phyloP scores from a whole-genome alignment of 2,113 vertebrate species.

The Thunnus maccoyii region DNA sequence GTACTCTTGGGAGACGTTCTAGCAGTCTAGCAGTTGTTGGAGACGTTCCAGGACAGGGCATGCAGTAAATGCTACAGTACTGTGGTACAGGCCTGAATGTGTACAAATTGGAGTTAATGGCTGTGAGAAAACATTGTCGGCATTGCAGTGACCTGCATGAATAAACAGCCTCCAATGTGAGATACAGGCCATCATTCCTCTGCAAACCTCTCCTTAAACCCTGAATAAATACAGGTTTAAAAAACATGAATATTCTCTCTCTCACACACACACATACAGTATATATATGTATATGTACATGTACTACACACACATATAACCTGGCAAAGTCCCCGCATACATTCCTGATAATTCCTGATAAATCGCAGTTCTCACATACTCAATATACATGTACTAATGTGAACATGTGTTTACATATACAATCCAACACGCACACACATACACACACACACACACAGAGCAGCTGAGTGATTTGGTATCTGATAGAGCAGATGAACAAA shows the following conservation, averaged over 20 bases:
- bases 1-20: neutral
- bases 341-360: constrained; percentile 19
- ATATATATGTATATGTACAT: no score
- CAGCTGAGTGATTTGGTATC: constrained; percentile 36
- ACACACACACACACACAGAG: neutral
- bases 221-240: constrained; percentile 37
- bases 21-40: constrained; percentile 15
- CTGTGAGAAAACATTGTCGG: constrained; percentile 42
- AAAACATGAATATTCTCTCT: neutral
- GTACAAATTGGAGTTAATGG: constrained; percentile 37
- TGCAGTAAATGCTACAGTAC: neutral
- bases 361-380: constrained; percentile 22
- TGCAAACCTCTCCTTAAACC: neutral
- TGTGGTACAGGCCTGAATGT: constrained; percentile 36
- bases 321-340: neutral
- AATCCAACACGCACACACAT: neutral
- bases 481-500: constrained; percentile 63
- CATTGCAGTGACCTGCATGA: constrained; percentile 42
- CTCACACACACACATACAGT: neutral
- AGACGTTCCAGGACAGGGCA: constrained; percentile 14
- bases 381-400: neutral
- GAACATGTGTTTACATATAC: constrained; percentile 10
- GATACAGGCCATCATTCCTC: constrained; percentile 22
- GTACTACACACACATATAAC: neutral
- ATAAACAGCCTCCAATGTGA: constrained; percentile 43